phyloP scores from a whole-genome alignment of 2,888 invertebrate genomes.

The Thymelicus acteon region DNA sequence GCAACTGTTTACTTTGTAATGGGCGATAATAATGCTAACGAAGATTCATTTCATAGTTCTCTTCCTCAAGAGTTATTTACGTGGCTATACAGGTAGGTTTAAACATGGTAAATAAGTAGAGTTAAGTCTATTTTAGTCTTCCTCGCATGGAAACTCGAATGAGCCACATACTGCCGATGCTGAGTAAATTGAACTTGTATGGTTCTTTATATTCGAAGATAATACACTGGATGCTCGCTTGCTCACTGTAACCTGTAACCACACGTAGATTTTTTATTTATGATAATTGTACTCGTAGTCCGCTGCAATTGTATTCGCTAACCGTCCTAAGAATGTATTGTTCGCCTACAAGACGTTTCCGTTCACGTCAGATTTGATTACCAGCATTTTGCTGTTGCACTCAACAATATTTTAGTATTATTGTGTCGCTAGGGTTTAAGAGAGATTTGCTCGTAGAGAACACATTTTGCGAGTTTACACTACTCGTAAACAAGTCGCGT shows the following conservation, averaged over 20 bases:
- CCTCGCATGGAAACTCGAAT: background rate
- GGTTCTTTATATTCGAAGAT: background rate
- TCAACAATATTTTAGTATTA: background rate
- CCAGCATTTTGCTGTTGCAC: background rate
- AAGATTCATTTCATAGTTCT: background rate
- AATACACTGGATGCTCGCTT: background rate
- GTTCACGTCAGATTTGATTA: background rate
- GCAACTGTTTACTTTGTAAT: constrained; percentile 12
- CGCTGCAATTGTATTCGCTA: constrained; percentile 8
- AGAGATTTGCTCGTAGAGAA: no score
- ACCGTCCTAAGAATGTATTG: constrained; percentile 2
- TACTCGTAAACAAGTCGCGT: no score
- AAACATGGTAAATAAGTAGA: background rate
- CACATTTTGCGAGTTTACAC: no score
- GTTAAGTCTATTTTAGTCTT: constrained; percentile 9
- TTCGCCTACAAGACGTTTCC: constrained; percentile 10
- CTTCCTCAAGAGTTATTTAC: background rate
- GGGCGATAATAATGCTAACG: constrained; percentile 5
- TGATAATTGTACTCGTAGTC: constrained; percentile 5
- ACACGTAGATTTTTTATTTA: constrained; percentile 6
- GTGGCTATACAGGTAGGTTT: background rate
- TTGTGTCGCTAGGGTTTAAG: no score
- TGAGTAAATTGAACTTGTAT: background rate
- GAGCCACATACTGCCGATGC: background rate
- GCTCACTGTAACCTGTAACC: no score